Evolutionary conservation across 1,140 invertebrate species (phyloP).

Genomic region (Homalodisca vitripennis): DNA sequence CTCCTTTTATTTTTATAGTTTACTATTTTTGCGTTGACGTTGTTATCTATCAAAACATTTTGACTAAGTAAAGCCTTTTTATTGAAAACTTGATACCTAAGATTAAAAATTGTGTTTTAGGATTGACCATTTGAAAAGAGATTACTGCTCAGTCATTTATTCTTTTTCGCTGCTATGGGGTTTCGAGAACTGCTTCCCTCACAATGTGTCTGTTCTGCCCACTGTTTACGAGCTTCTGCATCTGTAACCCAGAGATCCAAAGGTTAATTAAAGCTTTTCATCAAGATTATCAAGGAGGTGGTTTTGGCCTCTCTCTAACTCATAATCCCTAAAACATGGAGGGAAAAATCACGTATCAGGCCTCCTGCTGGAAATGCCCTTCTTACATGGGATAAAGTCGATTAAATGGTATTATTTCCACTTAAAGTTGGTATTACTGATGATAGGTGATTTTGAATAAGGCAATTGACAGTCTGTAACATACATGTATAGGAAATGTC

Average conservation of each 20-base stretch:
- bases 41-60: background rate
- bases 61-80: background rate
- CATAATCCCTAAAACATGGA: too few species aligned
- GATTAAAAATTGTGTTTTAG: slow-evolving; percentile 38
- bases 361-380: slow-evolving; percentile 48
- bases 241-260: slow-evolving; percentile 58
- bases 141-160: slow-evolving; percentile 59
- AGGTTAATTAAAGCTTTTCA: slow-evolving; percentile 44
- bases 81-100: slow-evolving; percentile 32
- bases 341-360: slow-evolving; percentile 54
- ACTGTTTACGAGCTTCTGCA: slow-evolving; percentile 60
- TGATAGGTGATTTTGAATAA: too few species aligned
- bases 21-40: too few species aligned
- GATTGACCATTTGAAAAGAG: slow-evolving; percentile 29
- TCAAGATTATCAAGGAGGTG: slow-evolving; percentile 46
- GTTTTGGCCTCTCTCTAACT: too few species aligned
- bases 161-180: slow-evolving; percentile 66
- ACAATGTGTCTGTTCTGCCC: slow-evolving; percentile 56
- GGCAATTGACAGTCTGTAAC: too few species aligned
- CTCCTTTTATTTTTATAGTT: too few species aligned
- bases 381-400: slow-evolving; percentile 47
- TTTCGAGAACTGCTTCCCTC: slow-evolving; percentile 67
- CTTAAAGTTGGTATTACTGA: too few species aligned
- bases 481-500: too few species aligned
- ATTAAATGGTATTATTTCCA: slow-evolving; percentile 46